Conservation (phyloP, 2,888 invertebrate species). For the Hydriomena furcata region DNA sequence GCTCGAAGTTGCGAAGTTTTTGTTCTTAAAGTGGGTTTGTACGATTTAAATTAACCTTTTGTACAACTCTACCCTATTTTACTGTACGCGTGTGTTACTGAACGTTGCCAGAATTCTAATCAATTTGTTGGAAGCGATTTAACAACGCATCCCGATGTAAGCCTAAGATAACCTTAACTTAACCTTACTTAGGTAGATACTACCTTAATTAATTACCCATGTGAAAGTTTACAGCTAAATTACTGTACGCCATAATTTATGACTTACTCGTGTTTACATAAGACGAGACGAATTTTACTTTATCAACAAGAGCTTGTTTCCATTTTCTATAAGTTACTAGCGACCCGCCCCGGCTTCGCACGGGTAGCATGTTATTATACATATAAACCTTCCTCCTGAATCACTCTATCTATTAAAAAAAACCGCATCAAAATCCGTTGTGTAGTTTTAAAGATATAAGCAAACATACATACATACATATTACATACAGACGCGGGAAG, state of each 20-base stretch:
- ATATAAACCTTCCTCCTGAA: too few relatives aligned
- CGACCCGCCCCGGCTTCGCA: too few relatives aligned
- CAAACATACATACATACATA: too few relatives aligned
- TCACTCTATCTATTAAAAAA: too few relatives aligned
- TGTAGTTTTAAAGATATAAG: too few relatives aligned
- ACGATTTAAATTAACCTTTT: conserved; percentile 14
- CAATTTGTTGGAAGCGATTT: not conserved
- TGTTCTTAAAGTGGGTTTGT: conserved; percentile 34
- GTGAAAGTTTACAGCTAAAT: conserved; percentile 13
- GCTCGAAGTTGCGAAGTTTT: conserved; percentile 41
- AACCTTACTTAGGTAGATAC: not conserved
- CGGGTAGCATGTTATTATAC: too few relatives aligned
- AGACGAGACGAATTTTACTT: not conserved
- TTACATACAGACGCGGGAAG: too few relatives aligned
- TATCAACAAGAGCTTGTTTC: not conserved
- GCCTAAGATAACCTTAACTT: not conserved
- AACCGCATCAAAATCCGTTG: too few relatives aligned
- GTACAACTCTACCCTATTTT: not conserved
- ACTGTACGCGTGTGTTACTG: too few relatives aligned
- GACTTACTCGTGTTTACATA: not conserved
- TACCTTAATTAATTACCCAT: conserved; percentile 11
- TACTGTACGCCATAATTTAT: conserved; percentile 13
- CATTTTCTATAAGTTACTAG: too few relatives aligned
- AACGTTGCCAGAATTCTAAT: not conserved
- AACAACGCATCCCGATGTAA: not conserved